A percentile compares a stretch with the other conserved stretches of the same genome.
Evolutionary conservation across 2,113 vertebrate species (phyloP).

Genomic region (Girardinichthys multiradiatus): DNA sequence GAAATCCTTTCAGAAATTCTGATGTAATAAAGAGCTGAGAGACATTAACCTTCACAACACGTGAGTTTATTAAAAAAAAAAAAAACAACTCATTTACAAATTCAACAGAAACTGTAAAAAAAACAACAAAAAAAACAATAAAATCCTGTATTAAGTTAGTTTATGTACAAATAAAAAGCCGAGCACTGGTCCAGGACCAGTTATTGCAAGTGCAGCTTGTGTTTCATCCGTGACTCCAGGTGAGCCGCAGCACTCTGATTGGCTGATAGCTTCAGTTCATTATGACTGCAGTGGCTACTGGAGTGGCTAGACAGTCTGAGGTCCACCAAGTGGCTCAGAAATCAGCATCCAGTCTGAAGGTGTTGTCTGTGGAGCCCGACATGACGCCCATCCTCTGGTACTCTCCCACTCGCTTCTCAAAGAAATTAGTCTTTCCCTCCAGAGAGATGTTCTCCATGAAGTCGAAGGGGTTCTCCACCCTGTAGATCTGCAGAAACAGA

Average conservation of each 20-base stretch:
- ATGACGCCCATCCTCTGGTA: constrained; percentile 99
- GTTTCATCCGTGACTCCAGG: neutral
- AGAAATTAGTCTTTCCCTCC: constrained; percentile 89
- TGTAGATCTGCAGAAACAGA: constrained; percentile 82
- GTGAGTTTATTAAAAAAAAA: neutral
- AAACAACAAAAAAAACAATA: neutral
- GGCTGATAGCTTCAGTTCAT: neutral
- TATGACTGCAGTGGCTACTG: neutral
- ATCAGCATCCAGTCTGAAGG: constrained; percentile 94
- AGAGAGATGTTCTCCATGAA: constrained; percentile 99
- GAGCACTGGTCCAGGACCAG: neutral
- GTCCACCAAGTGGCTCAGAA: constrained; percentile 76
- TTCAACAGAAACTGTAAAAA: neutral
- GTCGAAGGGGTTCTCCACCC: constrained; percentile 94
- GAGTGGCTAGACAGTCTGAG: neutral
- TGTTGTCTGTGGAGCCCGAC: constrained; percentile 87
- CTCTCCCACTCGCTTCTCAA: constrained; percentile 97
- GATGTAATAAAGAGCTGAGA: neutral
- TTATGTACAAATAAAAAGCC: too few relatives aligned
- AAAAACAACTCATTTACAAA: neutral
- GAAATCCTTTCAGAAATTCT: neutral
- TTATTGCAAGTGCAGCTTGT: neutral
- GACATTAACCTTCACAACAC: neutral
- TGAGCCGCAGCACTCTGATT: neutral
- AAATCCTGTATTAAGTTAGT: too few relatives aligned